A percentile compares a stretch with the other conserved stretches of the same genome.
phyloP scores from a whole-genome alignment of 2,888 invertebrate species.

The Ctena decussata region DNA sequence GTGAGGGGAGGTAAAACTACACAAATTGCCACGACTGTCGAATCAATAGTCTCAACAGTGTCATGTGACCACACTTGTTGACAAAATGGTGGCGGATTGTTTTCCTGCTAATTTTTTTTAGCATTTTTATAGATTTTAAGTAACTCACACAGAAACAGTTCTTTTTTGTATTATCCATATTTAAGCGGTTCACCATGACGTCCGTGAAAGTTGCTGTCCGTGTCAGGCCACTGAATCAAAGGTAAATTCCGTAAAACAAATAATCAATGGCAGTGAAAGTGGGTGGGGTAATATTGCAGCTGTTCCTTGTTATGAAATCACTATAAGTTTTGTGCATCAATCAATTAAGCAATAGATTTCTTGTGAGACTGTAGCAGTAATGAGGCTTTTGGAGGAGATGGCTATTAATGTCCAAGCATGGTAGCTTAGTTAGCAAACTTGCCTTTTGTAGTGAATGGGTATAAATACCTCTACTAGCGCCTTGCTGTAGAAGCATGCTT shows the following conservation, averaged over 20 bases:
- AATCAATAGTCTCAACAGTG: background rate
- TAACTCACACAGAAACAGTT: background rate
- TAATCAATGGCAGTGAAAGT: background rate
- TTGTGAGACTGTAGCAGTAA: too few relatives aligned
- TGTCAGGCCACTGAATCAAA: constrained; percentile 82
- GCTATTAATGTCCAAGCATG: too few relatives aligned
- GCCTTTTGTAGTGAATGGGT: too few relatives aligned
- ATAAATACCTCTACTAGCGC: too few relatives aligned
- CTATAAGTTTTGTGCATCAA: too few relatives aligned
- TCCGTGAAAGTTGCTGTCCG: constrained; percentile 90
- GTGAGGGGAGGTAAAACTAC: too few relatives aligned
- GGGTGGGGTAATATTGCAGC: background rate
- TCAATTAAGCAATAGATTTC: too few relatives aligned
- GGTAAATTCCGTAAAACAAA: constrained; percentile 64
- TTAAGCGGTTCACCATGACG: constrained; percentile 90
- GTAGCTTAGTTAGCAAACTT: too few relatives aligned
- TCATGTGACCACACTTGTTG: constrained; percentile 4
- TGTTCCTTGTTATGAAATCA: too few relatives aligned
- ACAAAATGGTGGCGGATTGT: background rate
- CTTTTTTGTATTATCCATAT: background rate
- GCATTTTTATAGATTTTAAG: background rate
- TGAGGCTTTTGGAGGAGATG: too few relatives aligned
- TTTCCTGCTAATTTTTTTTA: background rate
- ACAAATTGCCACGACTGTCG: background rate
- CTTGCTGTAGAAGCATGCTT: too few relatives aligned